phyloP scores from a whole-genome alignment of 2,797 vertebrate genomes.

The Linurgus olivaceus region DNA sequence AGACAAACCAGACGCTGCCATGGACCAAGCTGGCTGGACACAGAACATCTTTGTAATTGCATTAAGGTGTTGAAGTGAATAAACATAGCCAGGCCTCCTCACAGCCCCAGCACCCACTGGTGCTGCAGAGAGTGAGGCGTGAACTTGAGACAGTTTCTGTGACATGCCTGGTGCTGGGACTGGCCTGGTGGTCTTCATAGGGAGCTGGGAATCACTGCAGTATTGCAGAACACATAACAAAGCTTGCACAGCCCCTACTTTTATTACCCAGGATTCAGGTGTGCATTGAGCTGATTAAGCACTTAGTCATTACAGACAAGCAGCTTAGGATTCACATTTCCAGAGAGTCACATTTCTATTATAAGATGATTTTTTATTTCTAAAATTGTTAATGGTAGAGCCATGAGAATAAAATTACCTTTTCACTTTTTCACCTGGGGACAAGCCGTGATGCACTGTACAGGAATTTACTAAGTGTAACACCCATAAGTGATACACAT shows the following conservation, averaged over 20 bases:
- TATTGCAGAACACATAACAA: not conserved
- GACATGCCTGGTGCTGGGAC: not conserved
- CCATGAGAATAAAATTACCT: not conserved
- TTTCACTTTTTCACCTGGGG: not conserved
- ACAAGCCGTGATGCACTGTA: not conserved
- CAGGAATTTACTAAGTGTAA: not conserved
- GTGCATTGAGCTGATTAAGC: not conserved
- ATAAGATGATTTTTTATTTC: not conserved
- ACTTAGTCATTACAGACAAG: not conserved
- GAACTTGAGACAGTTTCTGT: not conserved
- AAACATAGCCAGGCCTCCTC: not conserved
- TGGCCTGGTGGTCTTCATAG: not conserved
- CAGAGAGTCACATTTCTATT: not conserved
- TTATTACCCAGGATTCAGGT: not conserved
- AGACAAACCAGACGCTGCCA: not conserved
- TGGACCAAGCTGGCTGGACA: not conserved
- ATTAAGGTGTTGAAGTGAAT: not conserved
- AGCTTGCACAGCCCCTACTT: not conserved
- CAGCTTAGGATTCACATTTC: not conserved
- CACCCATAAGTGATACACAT: fast-evolving
- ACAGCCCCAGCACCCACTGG: not conserved
- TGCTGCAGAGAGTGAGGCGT: not conserved
- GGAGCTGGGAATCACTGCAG: not conserved
- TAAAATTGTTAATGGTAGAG: not conserved
- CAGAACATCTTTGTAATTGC: not conserved